Evolutionary conservation across 2,113 vertebrate genomes (phyloP).

Genomic region (Grammomys dolichurus): DNA sequence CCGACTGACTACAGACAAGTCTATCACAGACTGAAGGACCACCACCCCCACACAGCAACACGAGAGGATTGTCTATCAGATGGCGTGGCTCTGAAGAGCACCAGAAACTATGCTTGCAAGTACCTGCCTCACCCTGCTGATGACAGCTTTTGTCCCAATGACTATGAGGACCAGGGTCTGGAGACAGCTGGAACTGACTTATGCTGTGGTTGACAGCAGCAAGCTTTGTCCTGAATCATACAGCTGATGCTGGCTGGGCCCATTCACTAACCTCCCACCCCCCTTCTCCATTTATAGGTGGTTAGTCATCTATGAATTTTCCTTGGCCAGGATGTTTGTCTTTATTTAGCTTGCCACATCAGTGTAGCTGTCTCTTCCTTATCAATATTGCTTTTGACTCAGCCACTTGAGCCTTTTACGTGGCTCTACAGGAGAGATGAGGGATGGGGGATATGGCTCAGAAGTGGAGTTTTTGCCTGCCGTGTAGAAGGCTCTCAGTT

Average conservation of each 20-base stretch:
- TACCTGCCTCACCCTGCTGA: neutral
- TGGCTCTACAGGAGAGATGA: rapidly evolving
- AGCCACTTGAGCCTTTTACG: neutral
- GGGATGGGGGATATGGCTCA: neutral
- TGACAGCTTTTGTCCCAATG: neutral
- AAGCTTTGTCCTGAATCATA: neutral
- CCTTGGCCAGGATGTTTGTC: neutral
- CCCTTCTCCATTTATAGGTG: neutral
- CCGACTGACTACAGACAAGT: rapidly evolving
- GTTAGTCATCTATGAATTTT: neutral
- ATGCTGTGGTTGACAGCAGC: neutral
- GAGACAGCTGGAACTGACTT: neutral
- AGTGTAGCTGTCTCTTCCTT: neutral
- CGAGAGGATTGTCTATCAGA: neutral
- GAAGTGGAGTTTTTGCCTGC: neutral
- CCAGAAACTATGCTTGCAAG: rapidly evolving
- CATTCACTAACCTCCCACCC: neutral
- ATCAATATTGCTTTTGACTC: neutral
- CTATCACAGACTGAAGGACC: neutral
- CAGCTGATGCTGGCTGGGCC: neutral
- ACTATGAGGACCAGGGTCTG: rapidly evolving
- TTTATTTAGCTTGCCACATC: neutral
- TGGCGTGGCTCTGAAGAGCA: rapidly evolving
- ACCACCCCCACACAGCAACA: rapidly evolving
- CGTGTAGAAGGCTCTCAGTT: neutral